Percentiles rank a stretch among this genome's conserved stretches.
Conservation (phyloP, 1,140 invertebrate species). For the Temnothorax longispinosus region DNA sequence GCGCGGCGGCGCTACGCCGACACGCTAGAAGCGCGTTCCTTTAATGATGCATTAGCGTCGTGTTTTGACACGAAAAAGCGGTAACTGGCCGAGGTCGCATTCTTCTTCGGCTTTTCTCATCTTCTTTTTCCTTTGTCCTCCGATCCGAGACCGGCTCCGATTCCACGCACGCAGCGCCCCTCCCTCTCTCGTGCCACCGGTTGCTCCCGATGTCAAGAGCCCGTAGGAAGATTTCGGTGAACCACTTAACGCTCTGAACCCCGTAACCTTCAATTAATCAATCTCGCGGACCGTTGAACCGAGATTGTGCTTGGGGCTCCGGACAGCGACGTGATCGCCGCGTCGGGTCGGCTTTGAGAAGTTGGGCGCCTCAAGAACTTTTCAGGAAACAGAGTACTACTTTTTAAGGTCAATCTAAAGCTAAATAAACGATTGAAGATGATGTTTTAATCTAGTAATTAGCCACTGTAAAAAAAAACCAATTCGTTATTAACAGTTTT, state of each 20-base stretch:
- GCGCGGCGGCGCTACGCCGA: constrained; percentile 43
- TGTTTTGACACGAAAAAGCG: constrained; percentile 78
- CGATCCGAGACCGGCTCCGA: constrained; percentile 58
- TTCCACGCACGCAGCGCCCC: constrained; percentile 55
- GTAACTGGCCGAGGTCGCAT: constrained; percentile 73
- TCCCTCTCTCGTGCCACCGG: background rate
- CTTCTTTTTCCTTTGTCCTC: constrained; percentile 65
- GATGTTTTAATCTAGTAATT: background rate
- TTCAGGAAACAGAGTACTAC: constrained; percentile 2
- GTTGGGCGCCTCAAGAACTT: background rate
- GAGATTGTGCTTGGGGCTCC: constrained; percentile 60
- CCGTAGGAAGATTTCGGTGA: constrained; percentile 70
- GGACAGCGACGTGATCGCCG: constrained; percentile 17
- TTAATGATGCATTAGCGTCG: constrained; percentile 79
- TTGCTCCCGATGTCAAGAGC: constrained; percentile 54
- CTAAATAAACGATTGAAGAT: background rate
- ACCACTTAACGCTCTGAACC: constrained; percentile 72
- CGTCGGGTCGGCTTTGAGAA: background rate
- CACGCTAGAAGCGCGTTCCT: constrained; percentile 62
- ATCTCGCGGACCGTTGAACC: constrained; percentile 65
- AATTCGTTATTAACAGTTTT: background rate
- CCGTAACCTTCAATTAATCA: constrained; percentile 75
- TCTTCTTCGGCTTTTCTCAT: constrained; percentile 56
- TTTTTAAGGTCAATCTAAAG: background rate
- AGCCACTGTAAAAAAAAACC: background rate